Conservation (phyloP, 2,888 invertebrate species). For the Cyclophora punctaria region DNA sequence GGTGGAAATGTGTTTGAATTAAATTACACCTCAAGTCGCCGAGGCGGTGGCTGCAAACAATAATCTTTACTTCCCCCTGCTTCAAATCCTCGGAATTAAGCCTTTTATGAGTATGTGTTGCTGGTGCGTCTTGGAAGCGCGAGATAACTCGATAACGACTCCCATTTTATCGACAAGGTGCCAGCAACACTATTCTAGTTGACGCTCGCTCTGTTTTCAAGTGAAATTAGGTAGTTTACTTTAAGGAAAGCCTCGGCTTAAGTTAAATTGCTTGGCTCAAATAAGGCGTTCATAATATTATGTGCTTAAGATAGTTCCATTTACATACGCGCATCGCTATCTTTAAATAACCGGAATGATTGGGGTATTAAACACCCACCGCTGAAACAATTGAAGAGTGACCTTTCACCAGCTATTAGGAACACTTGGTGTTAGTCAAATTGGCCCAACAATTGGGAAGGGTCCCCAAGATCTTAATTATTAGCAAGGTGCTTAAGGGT, state of each 20-base stretch:
- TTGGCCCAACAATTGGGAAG: slow-evolving; percentile 49
- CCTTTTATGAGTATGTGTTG: slow-evolving; percentile 50
- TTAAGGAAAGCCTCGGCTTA: slow-evolving; percentile 1
- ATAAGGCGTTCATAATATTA: no score
- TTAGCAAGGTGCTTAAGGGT: slow-evolving; percentile 69
- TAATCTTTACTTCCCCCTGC: slow-evolving; percentile 53
- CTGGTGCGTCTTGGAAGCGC: slow-evolving; percentile 38
- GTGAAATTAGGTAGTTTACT: no score
- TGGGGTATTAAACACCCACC: slow-evolving; percentile 10
- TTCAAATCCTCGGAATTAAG: slow-evolving; percentile 31
- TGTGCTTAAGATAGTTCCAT: no score
- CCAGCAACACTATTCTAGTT: no score
- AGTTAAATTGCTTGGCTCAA: slow-evolving; percentile 2
- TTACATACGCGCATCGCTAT: no score
- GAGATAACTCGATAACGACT: slow-evolving; percentile 52
- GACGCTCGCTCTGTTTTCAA: no score
- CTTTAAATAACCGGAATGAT: no score
- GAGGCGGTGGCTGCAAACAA: slow-evolving; percentile 60
- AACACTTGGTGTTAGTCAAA: slow-evolving; percentile 47
- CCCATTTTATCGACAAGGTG: slow-evolving; percentile 30
- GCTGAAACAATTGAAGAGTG: slow-evolving; percentile 42
- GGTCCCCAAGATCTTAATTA: slow-evolving; percentile 63
- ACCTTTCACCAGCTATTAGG: slow-evolving; percentile 39
- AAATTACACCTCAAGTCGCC: slow-evolving; percentile 60
- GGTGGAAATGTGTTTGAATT: slow-evolving; percentile 59